A percentile compares a stretch with the other conserved stretches of the same genome.
phyloP scores from a whole-genome alignment of 2,888 invertebrate species.

The Dolichopus griseipennis region DNA sequence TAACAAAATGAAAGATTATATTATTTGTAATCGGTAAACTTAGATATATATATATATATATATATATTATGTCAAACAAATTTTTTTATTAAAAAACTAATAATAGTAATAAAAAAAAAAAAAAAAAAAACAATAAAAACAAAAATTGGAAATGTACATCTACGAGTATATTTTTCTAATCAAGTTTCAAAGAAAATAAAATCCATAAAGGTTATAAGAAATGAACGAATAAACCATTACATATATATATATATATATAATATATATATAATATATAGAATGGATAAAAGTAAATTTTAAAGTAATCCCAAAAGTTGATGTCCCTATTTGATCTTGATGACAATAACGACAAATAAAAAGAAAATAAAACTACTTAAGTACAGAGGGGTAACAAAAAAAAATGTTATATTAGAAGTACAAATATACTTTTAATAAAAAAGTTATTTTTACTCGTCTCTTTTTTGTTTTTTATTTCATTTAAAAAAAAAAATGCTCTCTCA shows the following conservation, averaged over 20 bases:
- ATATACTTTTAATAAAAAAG: constrained; percentile 1
- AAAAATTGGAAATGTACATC: too few species aligned
- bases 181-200: not conserved
- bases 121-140: too few species aligned
- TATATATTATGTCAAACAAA: too few species aligned
- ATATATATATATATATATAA: too few species aligned
- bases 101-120: too few species aligned
- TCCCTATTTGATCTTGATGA: not conserved
- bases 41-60: too few species aligned
- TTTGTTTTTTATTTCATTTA: too few species aligned
- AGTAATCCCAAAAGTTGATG: constrained; percentile 4
- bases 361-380: not conserved
- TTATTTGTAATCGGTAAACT: too few species aligned
- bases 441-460: not conserved
- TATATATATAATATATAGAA: too few species aligned
- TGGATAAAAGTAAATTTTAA: not conserved
- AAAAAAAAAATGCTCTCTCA: not conserved
- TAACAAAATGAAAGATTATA: too few species aligned
- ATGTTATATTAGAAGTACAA: not conserved
- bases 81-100: too few species aligned
- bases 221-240: not conserved
- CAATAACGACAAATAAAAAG: not conserved
- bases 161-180: not conserved
- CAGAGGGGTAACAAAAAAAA: not conserved
- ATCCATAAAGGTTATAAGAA: not conserved